These are phyloP conservation scores for Muscicapa striata DNA, from an alignment of 2,797 vertebrate species.

Conservation along the genomic window DNA sequence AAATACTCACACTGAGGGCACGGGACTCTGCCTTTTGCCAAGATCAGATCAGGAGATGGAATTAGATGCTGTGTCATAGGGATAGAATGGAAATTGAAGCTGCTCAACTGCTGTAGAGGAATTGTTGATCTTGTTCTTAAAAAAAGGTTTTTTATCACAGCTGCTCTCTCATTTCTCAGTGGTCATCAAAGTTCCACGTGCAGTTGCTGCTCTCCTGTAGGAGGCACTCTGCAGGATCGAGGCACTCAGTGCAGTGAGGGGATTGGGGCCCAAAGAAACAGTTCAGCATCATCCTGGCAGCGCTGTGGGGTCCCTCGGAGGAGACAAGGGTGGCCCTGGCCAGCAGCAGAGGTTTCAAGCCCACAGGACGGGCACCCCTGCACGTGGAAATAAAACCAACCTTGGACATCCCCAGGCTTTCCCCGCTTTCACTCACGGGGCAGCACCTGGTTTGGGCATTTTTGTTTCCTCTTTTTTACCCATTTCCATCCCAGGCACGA, in stretches of 20 bases:
- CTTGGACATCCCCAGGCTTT: too few relatives aligned
- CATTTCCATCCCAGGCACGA: background rate
- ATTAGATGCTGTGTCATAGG: background rate
- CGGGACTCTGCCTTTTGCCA: background rate
- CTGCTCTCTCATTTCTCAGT: background rate
- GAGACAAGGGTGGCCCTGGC: background rate
- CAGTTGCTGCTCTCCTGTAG: background rate
- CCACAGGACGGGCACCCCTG: background rate
- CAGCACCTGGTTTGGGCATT: background rate
- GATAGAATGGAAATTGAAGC: background rate
- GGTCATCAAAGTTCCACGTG: background rate
- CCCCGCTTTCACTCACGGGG: background rate
- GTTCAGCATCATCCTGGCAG: too few relatives aligned
- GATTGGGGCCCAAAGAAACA: too few relatives aligned
- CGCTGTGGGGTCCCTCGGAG: background rate
- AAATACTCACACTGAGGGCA: conserved; percentile 70
- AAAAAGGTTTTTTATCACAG: background rate
- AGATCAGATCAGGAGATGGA: background rate
- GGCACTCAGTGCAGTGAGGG: background rate
- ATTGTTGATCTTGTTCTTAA: background rate
- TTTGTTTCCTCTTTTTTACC: background rate
- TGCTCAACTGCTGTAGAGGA: background rate
- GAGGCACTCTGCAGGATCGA: background rate
- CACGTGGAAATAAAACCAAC: background rate
- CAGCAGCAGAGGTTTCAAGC: background rate